Evolutionary conservation across 2,113 vertebrate species (phyloP), one percentile per base, ranked within the genome.

Genomic region (Pangasianodon hypophthalmus): DNA sequence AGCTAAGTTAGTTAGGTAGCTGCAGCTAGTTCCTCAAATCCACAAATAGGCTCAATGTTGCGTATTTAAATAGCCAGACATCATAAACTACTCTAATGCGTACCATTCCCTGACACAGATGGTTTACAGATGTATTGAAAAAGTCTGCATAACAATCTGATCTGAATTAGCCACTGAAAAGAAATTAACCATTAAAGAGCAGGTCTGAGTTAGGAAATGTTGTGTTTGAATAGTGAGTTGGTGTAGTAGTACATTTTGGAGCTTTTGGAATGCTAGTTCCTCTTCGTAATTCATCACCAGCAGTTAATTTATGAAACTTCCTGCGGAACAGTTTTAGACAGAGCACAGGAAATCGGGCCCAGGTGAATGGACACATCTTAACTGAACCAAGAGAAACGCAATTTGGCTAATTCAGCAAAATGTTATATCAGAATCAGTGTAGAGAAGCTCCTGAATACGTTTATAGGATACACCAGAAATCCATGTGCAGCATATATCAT

Each of bases 241-340:
- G 82, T 62, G 21, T 29, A 16, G 18, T 29, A 4, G 41, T 4
- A 77, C 7, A 21, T 0, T 75, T 46, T 77, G 16, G 14, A 32
- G 50, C 13, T 52, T 80, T 52, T 67, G 44, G 11, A n/a, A 7
- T 56, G 24, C 37, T 87, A 19, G 24, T 41, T 60, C 19, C 9
- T 60, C 0, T 4, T 29, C 24, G 81, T 62, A 46, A 26, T 84
- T 62, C 14, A 44, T 29, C 4, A 6, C 29, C 41, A 24, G 32
- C 18, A 4, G 50, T n/a, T 87, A 79, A 54, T 86, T 71, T 58
- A 56, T 87, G 52, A 75, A 87, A 37, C 37, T 54, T 87, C 69
- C 67, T 87, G n/a, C 58, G 46, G 60, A 26, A 24, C 37, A 50
- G 26, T 52, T 86, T 54, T 24, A 75, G 11, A 56, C 67, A 41